Evolutionary conservation across 2,797 vertebrate species (phyloP), one percentile per base, ranked within the genome.

Genomic region (Halcyon badia): DNA sequence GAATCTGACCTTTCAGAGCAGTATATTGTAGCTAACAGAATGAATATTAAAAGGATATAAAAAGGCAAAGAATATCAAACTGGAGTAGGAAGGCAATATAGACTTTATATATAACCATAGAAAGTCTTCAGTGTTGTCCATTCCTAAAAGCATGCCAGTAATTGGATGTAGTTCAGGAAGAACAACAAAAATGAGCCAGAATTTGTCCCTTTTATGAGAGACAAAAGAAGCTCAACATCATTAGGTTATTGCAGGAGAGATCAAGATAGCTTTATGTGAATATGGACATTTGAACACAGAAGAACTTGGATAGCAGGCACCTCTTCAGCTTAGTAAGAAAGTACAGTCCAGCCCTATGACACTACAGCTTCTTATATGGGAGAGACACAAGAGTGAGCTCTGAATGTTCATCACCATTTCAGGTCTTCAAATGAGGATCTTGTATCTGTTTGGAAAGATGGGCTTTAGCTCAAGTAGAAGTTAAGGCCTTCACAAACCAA

Each of bases 1-100:
- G 68, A 87, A 83, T 85, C 57, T 91, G 94, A 90, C 94, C 89
- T 95, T 94, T 94, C 80, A 89, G 87, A 90, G 57, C 31, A 60
- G 56, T 85, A 72, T 57, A 18, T 75, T 88, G 83, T 85, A 68
- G 71, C 28, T 89, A 92, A 84, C 58, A 52, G 62, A 90, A 90
- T 80, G 70, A 90, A 71, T 92, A 65, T 85, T 60, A 95, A 87
- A 76, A 51, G 42, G 20, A 66, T 89, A 82, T 83, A 68, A 95
- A 95, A 92, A 83, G 48, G 41, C 89, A 77, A 89, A 66, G 42
- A 73, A 71, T 83, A 85, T 81, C 61, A 94, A 95, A 41, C 75
- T 72, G 64, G 78, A 93, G 35, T 66, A 82, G 30, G 19, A 13
- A 85, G 24, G 78, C 69, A 78, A 83, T 91, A 89, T 85, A 91